phyloP scores from a whole-genome alignment of 2,113 vertebrate species.

The Carlito syrichta region DNA sequence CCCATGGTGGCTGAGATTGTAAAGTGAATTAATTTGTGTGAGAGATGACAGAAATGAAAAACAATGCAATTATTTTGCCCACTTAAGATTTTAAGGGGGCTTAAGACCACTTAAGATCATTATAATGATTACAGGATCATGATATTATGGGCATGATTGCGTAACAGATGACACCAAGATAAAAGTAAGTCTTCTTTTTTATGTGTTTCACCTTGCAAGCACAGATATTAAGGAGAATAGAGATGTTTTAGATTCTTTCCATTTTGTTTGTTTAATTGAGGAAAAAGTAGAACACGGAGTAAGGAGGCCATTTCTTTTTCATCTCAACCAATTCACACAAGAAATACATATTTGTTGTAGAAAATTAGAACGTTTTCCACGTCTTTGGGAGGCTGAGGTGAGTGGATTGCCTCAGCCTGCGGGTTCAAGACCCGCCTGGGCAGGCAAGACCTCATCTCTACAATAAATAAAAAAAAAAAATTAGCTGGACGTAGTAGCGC shows the following conservation, averaged over 20 bases:
- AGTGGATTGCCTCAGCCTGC: no score
- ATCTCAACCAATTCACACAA: not conserved
- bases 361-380: no score
- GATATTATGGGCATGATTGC: not conserved
- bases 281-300: not conserved
- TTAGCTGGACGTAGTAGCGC: no score
- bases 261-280: constrained; percentile 1
- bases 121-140: not conserved
- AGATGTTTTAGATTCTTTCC: not conserved
- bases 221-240: not conserved
- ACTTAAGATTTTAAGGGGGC: not conserved
- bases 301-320: not conserved
- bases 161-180: not conserved
- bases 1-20: not conserved
- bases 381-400: no score
- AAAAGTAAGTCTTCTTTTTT: not conserved
- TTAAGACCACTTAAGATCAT: not conserved
- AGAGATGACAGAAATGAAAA: not conserved
- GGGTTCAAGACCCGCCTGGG: no score
- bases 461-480: no score
- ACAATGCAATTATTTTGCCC: not conserved
- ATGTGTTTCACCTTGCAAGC: not conserved
- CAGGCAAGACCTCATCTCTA: no score
- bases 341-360: not conserved
- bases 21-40: not conserved